phyloP scores from a whole-genome alignment of 2,797 vertebrate species.

The Enteromius thamalakanensis region DNA sequence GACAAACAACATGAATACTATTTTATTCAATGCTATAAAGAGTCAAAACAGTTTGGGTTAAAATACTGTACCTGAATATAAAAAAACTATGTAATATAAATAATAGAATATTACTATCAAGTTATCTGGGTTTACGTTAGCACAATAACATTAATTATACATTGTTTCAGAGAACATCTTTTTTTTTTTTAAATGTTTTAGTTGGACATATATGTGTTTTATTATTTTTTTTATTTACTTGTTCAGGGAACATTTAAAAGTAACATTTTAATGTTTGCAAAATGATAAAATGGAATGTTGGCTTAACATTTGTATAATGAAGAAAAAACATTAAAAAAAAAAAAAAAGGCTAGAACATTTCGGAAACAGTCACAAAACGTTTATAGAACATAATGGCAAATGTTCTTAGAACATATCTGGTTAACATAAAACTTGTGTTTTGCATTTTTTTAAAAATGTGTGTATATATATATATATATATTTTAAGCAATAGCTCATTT shows the following conservation, averaged over 20 bases:
- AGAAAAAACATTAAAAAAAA: background rate
- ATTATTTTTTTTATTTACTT: background rate
- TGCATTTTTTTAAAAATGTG: background rate
- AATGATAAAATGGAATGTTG: background rate
- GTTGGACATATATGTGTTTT: background rate
- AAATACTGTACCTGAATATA: background rate
- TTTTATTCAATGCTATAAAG: background rate
- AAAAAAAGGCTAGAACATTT: background rate
- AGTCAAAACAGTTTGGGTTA: background rate
- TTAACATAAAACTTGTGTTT: background rate
- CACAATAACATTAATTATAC: background rate
- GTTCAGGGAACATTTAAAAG: background rate
- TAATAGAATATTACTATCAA: background rate
- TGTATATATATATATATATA: background rate
- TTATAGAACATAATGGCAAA: background rate
- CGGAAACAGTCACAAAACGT: background rate
- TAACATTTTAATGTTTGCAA: background rate
- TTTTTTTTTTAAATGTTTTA: background rate
- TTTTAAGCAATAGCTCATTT: background rate
- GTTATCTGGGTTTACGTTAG: background rate
- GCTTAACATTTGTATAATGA: background rate
- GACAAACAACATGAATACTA: background rate
- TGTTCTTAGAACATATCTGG: background rate
- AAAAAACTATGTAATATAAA: background rate
- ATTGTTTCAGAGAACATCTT: background rate